Percentiles rank a stretch among this genome's conserved stretches.
phyloP scores from a whole-genome alignment of 2,888 invertebrate species.

The Capitulum mitella region DNA sequence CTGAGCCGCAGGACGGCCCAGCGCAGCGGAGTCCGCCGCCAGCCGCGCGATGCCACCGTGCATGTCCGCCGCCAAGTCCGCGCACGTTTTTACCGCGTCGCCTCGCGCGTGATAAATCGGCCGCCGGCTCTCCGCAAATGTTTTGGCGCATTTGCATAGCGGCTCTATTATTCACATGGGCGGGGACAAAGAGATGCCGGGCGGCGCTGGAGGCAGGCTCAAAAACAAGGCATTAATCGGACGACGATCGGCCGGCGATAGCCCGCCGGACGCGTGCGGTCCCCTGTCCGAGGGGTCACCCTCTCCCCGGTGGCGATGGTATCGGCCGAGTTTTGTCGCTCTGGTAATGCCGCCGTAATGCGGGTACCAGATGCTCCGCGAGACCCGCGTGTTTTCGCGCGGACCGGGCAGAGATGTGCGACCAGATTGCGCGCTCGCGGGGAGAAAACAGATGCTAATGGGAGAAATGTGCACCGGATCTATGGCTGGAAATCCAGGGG shows the following conservation, averaged over 20 bases:
- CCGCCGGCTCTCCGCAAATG: background rate
- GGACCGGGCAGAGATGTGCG: background rate
- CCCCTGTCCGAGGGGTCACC: background rate
- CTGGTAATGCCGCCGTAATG: background rate
- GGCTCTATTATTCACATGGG: conserved; percentile 15
- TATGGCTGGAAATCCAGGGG: too few relatives aligned
- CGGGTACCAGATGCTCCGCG: conserved; percentile 6
- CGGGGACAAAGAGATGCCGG: background rate
- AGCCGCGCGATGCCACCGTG: too few relatives aligned
- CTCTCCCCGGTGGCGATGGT: background rate
- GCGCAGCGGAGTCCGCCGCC: too few relatives aligned
- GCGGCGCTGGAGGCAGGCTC: background rate
- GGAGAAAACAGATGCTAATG: too few relatives aligned
- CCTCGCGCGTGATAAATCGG: background rate
- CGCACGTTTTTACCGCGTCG: background rate
- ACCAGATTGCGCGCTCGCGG: too few relatives aligned
- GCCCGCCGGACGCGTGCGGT: background rate
- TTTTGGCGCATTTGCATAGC: conserved; percentile 17
- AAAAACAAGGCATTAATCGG: conserved; percentile 21
- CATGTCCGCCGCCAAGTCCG: too few relatives aligned
- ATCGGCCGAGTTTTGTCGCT: background rate
- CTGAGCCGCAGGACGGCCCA: too few relatives aligned
- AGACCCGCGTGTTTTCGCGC: background rate
- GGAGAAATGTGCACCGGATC: too few relatives aligned
- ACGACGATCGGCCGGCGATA: background rate